phyloP scores from a whole-genome alignment of 2,888 invertebrate species.

The Nephrotoma appendiculata region DNA sequence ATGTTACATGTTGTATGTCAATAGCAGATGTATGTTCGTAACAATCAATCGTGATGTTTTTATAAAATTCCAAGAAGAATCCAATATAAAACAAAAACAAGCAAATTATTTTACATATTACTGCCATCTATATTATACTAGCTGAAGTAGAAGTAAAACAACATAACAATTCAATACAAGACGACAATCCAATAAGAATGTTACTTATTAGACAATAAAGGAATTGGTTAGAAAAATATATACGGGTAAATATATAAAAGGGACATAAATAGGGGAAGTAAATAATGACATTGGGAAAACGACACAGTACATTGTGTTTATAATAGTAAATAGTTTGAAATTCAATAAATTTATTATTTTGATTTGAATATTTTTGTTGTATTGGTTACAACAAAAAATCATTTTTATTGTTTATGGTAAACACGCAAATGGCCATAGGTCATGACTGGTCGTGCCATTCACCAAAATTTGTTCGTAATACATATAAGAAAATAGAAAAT shows the following conservation, averaged over 20 bases:
- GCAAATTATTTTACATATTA: background rate
- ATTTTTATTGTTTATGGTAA: background rate
- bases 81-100: background rate
- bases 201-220: background rate
- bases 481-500: background rate
- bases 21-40: background rate
- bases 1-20: background rate
- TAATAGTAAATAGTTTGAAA: background rate
- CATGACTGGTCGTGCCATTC: slow-evolving; percentile 5
- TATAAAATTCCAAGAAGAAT: background rate
- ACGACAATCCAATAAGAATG: background rate
- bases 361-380: background rate
- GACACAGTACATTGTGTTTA: too few relatives aligned
- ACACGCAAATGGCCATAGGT: slow-evolving; percentile 5
- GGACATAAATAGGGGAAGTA: background rate
- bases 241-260: background rate
- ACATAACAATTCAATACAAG: background rate
- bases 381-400: background rate
- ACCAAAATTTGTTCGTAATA: background rate
- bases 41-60: background rate
- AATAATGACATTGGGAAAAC: background rate
- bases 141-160: background rate
- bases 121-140: background rate
- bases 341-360: background rate
- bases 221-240: background rate